A percentile compares a stretch with the other conserved stretches of the same genome.
Conservation (phyloP, 2,113 vertebrate species). For the Carassius gibelio region DNA sequence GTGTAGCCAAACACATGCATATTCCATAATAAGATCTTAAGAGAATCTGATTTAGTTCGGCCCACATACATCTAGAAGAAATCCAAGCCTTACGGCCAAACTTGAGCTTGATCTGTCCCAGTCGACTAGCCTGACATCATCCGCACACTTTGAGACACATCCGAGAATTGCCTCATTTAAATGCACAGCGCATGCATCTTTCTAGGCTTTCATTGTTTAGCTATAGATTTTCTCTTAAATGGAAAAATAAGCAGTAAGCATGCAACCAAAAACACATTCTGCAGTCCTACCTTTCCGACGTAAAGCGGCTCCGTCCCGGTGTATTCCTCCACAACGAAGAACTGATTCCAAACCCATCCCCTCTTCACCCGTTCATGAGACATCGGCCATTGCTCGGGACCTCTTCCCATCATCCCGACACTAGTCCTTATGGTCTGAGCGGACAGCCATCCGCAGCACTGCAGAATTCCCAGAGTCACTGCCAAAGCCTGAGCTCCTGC, state of each 20-base stretch:
- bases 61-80: conserved; percentile 18
- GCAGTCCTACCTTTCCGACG: conserved; percentile 90
- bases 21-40: conserved; percentile 9
- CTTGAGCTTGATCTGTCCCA: conserved; percentile 14
- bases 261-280: neutral
- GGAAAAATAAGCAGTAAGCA: neutral
- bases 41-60: conserved; percentile 18
- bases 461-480: conserved; percentile 63
- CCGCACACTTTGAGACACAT: neutral
- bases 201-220: neutral
- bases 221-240: neutral
- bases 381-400: conserved; percentile 65
- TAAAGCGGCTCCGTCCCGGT: conserved; percentile 96
- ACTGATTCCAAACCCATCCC: conserved; percentile 99
- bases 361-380: conserved; percentile 87
- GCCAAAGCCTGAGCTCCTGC: conserved; percentile 61
- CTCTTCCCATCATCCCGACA: conserved; percentile 49
- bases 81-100: neutral
- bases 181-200: neutral
- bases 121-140: neutral
- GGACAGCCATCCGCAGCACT: conserved; percentile 63
- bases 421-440: conserved; percentile 75
- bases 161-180: conserved; percentile 1
- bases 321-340: conserved; percentile 99
- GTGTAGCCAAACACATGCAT: conserved; percentile 10